Percentiles rank a stretch among this genome's conserved stretches.
phyloP scores from a whole-genome alignment of 2,797 vertebrate genomes.

The Hydrocynus forskahlii region DNA sequence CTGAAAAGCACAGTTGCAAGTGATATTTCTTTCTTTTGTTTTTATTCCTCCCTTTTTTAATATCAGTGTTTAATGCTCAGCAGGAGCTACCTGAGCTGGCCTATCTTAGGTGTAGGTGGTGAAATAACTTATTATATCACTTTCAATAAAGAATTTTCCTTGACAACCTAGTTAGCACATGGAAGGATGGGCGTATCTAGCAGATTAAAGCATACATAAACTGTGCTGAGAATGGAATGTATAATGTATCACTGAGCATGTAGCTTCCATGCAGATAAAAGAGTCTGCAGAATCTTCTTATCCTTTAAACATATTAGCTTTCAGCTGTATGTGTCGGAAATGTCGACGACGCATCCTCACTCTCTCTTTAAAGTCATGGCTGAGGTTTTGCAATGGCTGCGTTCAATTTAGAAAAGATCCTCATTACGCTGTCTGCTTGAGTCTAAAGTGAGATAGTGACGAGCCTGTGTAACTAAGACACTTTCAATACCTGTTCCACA shows the following conservation, averaged over 20 bases:
- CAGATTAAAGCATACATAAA: slow-evolving; percentile 64
- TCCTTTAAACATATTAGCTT: slow-evolving; percentile 60
- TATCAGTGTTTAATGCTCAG: slow-evolving; percentile 22
- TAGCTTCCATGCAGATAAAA: slow-evolving; percentile 64
- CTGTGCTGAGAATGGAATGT: slow-evolving; percentile 56
- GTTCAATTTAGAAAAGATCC: slow-evolving; percentile 43
- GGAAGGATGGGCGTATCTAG: slow-evolving; percentile 49
- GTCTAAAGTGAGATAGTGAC: background rate
- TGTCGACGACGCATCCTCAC: slow-evolving; percentile 5
- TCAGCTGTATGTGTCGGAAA: slow-evolving; percentile 28
- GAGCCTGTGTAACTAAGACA: background rate
- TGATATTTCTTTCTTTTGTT: background rate
- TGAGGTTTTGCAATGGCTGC: slow-evolving; percentile 43
- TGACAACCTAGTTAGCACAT: slow-evolving; percentile 47
- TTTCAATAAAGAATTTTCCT: slow-evolving; percentile 56
- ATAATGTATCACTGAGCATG: slow-evolving; percentile 58
- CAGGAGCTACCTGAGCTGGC: background rate
- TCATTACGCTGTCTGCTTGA: background rate
- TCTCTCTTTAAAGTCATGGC: slow-evolving; percentile 48
- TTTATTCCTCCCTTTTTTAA: background rate
- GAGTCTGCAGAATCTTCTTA: slow-evolving; percentile 58
- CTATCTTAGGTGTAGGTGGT: slow-evolving; percentile 40
- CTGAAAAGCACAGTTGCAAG: background rate
- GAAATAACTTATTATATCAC: slow-evolving; percentile 54
- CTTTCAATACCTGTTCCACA: slow-evolving; percentile 6